Percentiles rank a stretch among this genome's conserved stretches.
Conservation (phyloP, 2,113 vertebrate genomes). For the Colistium nudipinnis region DNA sequence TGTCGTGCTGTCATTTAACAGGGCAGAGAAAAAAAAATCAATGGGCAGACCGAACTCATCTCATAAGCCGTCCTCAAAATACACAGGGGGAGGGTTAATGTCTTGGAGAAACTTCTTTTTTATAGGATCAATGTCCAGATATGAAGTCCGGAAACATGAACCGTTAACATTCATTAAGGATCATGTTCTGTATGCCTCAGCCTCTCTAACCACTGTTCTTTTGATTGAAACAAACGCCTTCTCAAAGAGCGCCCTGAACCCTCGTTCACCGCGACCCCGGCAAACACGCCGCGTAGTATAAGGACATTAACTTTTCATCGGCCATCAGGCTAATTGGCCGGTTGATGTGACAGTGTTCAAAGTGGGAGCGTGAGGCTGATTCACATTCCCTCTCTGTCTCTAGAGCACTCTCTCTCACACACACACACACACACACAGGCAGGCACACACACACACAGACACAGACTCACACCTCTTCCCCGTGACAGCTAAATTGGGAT, state of each 20-base stretch:
- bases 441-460: constrained; percentile 20
- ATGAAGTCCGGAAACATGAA: too few species aligned
- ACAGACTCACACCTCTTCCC: constrained; percentile 48
- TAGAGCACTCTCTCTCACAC: neutral
- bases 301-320: constrained; percentile 64
- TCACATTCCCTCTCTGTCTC: neutral
- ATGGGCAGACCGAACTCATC: too few species aligned
- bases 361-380: constrained; percentile 15
- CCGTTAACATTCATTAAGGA: constrained; percentile 18
- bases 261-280: constrained; percentile 7
- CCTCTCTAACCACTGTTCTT: constrained; percentile 22
- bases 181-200: constrained; percentile 1
- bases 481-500: constrained; percentile 73
- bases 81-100: neutral
- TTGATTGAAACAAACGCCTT: constrained; percentile 1
- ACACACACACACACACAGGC: neutral
- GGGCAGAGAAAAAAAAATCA: too few species aligned
- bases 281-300: constrained; percentile 28
- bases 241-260: constrained; percentile 19
- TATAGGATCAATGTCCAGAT: too few species aligned
- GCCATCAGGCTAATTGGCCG: constrained; percentile 63
- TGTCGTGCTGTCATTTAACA: neutral
- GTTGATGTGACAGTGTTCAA: constrained; percentile 52
- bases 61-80: too few species aligned
- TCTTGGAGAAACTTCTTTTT: neutral